A percentile compares a stretch with the other conserved stretches of the same genome.
phyloP scores from a whole-genome alignment of 2,888 invertebrate genomes.

The Tetragonula carbonaria region DNA sequence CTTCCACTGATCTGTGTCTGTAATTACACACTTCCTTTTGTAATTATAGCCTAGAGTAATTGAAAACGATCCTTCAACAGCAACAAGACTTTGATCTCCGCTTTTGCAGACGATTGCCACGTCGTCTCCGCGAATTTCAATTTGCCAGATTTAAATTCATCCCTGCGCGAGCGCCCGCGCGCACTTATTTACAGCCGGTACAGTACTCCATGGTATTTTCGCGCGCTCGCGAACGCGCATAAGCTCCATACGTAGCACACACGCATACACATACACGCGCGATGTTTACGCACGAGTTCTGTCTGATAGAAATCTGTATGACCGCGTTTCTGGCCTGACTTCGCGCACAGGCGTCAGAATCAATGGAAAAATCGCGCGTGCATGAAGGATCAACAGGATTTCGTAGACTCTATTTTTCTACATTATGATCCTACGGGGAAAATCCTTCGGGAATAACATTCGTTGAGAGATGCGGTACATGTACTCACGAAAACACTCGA shows the following conservation, averaged over 20 bases:
- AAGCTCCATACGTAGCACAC: not conserved
- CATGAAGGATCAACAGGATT: slow-evolving; percentile 1
- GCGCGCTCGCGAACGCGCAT: not conserved
- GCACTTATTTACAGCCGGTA: not conserved
- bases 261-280: not conserved
- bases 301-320: not conserved
- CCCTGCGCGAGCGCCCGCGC: not conserved
- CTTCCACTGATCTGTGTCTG: slow-evolving; percentile 1
- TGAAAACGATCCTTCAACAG: slow-evolving; percentile 58
- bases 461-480: too few species aligned
- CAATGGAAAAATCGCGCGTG: slow-evolving; percentile 1
- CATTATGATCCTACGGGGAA: not conserved
- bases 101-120: not conserved
- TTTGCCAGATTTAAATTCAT: slow-evolving; percentile 19
- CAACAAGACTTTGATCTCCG: slow-evolving; percentile 49
- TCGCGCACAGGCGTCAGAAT: not conserved
- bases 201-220: too few species aligned
- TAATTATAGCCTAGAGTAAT: slow-evolving; percentile 58
- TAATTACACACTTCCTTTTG: slow-evolving; percentile 64
- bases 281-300: not conserved
- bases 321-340: not conserved
- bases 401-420: not conserved
- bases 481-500: not conserved
- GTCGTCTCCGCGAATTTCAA: slow-evolving; percentile 22
- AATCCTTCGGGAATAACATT: not conserved